Conservation (phyloP, 1,140 invertebrate genomes). For the Drosophila willistoni region DNA sequence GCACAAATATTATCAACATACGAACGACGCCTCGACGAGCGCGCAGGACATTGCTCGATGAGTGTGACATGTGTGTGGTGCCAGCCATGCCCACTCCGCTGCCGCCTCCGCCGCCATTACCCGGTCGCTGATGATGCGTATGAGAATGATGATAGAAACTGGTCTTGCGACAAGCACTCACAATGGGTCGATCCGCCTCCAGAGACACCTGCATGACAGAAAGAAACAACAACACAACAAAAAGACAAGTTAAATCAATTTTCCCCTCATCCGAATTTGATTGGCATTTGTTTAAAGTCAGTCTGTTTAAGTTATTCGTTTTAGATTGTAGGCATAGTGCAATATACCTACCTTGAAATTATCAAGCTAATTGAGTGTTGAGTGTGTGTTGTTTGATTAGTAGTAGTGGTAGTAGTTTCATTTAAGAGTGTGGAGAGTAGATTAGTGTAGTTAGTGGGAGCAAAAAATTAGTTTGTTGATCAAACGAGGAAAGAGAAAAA, state of each 20-base stretch:
- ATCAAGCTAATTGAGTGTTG: constrained; percentile 66
- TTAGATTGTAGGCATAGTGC: not conserved
- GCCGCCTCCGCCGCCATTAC: constrained; percentile 44
- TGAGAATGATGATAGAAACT: constrained; percentile 71
- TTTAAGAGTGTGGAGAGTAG: constrained; percentile 22
- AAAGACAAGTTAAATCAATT: constrained; percentile 14
- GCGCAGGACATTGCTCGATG: constrained; percentile 87
- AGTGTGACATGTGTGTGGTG: constrained; percentile 85
- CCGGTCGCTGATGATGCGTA: constrained; percentile 55
- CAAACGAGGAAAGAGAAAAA: constrained; percentile 54
- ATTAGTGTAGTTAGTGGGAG: constrained; percentile 36
- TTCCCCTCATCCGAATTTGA: not conserved
- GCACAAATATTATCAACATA: constrained; percentile 92
- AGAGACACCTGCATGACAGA: constrained; percentile 80
- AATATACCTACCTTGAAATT: constrained; percentile 67
- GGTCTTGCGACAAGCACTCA: constrained; percentile 80
- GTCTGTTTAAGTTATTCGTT: constrained; percentile 9
- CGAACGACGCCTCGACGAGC: constrained; percentile 89
- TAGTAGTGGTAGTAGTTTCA: not conserved
- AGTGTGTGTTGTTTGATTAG: constrained; percentile 21
- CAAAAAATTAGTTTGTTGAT: constrained; percentile 40
- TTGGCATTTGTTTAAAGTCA: not conserved
- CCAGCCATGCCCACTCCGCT: constrained; percentile 29
- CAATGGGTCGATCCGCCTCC: constrained; percentile 81
- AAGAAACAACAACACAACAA: not conserved